phyloP scores from a whole-genome alignment of 2,888 invertebrate species.

The Pandemis cinnamomeana region DNA sequence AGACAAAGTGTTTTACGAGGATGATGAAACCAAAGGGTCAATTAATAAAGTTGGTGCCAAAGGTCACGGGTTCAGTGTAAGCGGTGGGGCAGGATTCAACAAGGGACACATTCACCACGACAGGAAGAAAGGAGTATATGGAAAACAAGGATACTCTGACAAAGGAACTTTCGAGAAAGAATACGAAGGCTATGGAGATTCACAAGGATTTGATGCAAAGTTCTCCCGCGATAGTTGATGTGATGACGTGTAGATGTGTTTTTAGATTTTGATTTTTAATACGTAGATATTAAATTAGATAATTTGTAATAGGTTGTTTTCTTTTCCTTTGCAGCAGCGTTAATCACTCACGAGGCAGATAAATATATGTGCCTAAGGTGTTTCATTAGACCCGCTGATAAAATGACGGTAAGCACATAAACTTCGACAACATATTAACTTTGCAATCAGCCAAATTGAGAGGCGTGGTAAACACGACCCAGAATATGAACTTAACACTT shows the following conservation, averaged over 20 bases:
- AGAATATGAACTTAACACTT: too few relatives aligned
- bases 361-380: neutral
- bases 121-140: slow-evolving; percentile 73
- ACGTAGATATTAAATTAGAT: neutral
- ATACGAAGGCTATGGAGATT: slow-evolving; percentile 74
- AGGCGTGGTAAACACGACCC: neutral
- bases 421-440: too few relatives aligned
- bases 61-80: slow-evolving; percentile 71
- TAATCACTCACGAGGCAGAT: neutral
- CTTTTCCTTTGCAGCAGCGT: neutral
- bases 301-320: neutral
- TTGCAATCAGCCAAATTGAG: neutral
- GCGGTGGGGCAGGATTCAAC: slow-evolving; percentile 72
- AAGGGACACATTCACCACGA: slow-evolving; percentile 72
- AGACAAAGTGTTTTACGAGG: slow-evolving; percentile 84
- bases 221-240: slow-evolving; percentile 56
- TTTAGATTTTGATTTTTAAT: neutral
- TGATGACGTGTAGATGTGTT: neutral
- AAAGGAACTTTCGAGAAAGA: slow-evolving; percentile 81
- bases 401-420: too few relatives aligned
- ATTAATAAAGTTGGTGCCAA: slow-evolving; percentile 80
- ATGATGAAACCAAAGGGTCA: slow-evolving; percentile 80
- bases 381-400: neutral
- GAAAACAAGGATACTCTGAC: slow-evolving; percentile 78
- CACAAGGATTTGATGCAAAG: slow-evolving; percentile 71